These are phyloP conservation scores for Tragopan temminckii DNA, from an alignment of 2,797 vertebrate species.

Conservation along the genomic window DNA sequence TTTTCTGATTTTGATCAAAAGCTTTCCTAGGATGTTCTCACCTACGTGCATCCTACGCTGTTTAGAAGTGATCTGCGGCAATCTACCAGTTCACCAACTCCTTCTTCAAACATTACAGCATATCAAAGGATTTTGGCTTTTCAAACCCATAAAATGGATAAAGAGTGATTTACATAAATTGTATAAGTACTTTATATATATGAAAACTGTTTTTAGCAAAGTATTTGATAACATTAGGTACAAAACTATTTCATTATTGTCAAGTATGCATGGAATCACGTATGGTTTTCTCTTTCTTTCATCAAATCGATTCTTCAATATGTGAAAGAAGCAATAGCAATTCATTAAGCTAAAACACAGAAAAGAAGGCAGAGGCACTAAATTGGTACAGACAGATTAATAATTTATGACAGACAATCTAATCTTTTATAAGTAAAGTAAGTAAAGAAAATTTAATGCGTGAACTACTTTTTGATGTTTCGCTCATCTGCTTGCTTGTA, in stretches of 20 bases:
- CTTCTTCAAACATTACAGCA: background rate
- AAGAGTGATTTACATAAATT: background rate
- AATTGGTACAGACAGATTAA: background rate
- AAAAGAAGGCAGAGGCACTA: background rate
- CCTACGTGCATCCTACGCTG: rapidly evolving
- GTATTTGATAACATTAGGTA: background rate
- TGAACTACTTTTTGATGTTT: background rate
- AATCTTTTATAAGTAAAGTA: background rate
- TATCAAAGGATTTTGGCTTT: rapidly evolving
- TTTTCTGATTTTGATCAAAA: background rate
- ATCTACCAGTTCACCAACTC: background rate
- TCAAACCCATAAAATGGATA: background rate
- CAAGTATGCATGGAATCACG: background rate
- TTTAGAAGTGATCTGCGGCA: background rate
- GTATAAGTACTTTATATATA: background rate
- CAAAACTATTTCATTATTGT: background rate
- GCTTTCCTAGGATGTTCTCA: background rate
- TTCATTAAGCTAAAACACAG: background rate
- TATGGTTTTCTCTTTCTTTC: background rate
- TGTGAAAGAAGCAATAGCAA: background rate
- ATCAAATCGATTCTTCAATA: background rate
- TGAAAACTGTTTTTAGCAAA: background rate
- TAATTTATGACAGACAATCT: background rate
- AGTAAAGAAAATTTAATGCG: background rate
- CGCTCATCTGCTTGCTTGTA: background rate